These are phyloP conservation scores for Uria lomvia DNA, from an alignment of 2,113 vertebrate species.

Conservation along the genomic window DNA sequence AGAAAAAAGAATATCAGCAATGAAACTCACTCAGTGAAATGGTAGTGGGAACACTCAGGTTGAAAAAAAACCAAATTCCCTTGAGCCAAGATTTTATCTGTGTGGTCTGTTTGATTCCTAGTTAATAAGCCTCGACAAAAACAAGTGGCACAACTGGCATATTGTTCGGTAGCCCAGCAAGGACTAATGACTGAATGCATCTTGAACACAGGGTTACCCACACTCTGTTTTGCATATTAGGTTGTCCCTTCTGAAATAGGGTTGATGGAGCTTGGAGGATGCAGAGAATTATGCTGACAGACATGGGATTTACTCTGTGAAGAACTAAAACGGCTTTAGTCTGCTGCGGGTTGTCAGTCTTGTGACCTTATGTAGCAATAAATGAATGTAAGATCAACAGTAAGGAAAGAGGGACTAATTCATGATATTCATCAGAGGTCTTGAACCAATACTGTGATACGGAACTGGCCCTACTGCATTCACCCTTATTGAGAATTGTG, in stretches of 20 bases:
- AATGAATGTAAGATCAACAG: background rate
- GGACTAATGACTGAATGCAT: background rate
- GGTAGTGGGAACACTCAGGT: background rate
- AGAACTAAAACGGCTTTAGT: background rate
- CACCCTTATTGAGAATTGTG: background rate
- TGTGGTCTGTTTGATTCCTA: background rate
- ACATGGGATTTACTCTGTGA: background rate
- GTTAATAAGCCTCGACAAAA: background rate
- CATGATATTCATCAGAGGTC: background rate
- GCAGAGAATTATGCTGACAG: background rate
- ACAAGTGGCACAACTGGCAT: background rate
- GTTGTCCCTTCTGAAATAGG: background rate
- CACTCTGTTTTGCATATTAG: background rate
- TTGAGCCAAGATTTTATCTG: background rate
- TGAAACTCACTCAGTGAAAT: background rate
- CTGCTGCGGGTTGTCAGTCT: background rate
- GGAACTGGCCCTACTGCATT: background rate
- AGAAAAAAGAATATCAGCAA: background rate
- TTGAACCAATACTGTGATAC: background rate
- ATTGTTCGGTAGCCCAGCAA: background rate
- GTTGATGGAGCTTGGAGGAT: background rate
- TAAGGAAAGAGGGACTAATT: background rate
- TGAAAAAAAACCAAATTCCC: background rate
- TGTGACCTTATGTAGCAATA: background rate
- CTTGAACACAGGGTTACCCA: background rate